A percentile compares a stretch with the other conserved stretches of the same genome.
phyloP scores from a whole-genome alignment of 2,113 vertebrate genomes.

The Ophthalmolycus amberensis region DNA sequence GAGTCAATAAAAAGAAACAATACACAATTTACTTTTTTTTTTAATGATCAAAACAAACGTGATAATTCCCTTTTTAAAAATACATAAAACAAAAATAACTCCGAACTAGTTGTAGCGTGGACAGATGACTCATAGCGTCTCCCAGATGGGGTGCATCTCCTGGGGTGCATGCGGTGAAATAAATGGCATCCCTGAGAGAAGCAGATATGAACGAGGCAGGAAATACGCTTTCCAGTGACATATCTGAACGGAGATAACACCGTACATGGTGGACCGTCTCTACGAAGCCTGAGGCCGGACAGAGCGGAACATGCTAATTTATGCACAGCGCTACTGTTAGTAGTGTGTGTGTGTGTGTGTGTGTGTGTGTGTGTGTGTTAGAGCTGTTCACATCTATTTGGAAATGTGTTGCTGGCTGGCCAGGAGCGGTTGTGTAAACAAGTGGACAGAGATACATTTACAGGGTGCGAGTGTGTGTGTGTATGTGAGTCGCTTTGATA shows the following conservation, averaged over 20 bases:
- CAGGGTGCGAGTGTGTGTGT: neutral
- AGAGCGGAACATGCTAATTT: conserved; percentile 53
- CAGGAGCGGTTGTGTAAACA: conserved; percentile 17
- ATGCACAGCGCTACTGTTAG: conserved; percentile 32
- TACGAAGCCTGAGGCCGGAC: conserved; percentile 27
- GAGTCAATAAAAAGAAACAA: neutral
- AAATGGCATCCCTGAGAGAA: conserved; percentile 52
- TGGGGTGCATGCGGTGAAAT: conserved; percentile 35
- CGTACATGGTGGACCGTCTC: conserved; percentile 28
- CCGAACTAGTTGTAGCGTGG: conserved; percentile 35
- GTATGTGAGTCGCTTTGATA: conserved; percentile 12
- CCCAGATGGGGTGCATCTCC: conserved; percentile 39
- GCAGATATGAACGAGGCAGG: conserved; percentile 51
- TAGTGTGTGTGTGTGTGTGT: neutral
- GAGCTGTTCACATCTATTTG: conserved; percentile 11
- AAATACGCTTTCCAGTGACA: conserved; percentile 39
- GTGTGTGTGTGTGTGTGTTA: neutral
- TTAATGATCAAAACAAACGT: neutral
- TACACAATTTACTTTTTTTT: neutral
- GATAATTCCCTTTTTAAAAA: conserved; percentile 6
- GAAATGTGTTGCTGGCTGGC: conserved; percentile 5
- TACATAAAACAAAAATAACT: conserved; percentile 22
- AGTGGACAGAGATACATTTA: conserved; percentile 7
- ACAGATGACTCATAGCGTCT: conserved; percentile 54
- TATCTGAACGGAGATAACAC: conserved; percentile 46